These are phyloP conservation scores for Abramis brama DNA, from an alignment of 2,113 vertebrate species.

Conservation along the genomic window DNA sequence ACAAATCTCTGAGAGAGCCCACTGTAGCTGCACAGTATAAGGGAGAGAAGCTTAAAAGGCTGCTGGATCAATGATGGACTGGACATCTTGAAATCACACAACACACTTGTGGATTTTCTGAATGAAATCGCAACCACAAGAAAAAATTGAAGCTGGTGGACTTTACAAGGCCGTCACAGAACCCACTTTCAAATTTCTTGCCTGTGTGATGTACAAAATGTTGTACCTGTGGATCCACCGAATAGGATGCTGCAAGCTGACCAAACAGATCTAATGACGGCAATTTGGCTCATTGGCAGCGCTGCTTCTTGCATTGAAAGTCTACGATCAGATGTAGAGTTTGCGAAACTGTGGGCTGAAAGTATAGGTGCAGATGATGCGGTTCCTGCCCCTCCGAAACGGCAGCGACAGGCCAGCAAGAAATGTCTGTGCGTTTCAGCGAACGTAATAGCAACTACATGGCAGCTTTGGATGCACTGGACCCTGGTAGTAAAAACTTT, in stretches of 20 bases:
- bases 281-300: neutral
- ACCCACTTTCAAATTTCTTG: neutral
- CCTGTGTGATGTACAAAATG: neutral
- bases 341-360: neutral
- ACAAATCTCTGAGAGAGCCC: conserved; percentile 32
- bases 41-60: conserved; percentile 1
- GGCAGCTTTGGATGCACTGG: too few species aligned
- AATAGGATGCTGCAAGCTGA: too few species aligned
- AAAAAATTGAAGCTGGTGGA: neutral
- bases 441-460: neutral
- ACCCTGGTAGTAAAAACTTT: too few species aligned
- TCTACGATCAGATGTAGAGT: too few species aligned
- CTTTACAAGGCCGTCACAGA: neutral
- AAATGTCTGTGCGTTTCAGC: neutral
- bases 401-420: conserved; percentile 8
- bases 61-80: neutral
- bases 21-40: conserved; percentile 33
- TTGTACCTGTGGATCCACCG: neutral
- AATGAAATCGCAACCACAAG: neutral
- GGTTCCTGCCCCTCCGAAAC: neutral
- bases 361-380: neutral
- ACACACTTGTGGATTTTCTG: too few species aligned
- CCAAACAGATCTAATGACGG: neutral
- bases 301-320: too few species aligned
- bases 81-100: neutral